Percentiles rank a stretch among this genome's conserved stretches.
Conservation (phyloP, 2,113 vertebrate genomes). For the Leuciscus idus region DNA sequence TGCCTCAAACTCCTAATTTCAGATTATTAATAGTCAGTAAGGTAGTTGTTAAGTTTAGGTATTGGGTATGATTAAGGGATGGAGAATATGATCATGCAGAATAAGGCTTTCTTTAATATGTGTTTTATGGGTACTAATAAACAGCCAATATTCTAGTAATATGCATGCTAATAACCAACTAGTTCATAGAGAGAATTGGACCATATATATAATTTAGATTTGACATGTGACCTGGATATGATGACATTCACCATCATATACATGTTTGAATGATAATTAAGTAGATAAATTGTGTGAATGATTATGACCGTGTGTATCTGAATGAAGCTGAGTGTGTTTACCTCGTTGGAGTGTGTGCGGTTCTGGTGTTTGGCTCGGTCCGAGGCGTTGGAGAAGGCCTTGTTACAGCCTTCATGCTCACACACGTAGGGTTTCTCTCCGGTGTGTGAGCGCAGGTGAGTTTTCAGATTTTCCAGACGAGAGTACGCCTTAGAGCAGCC, state of each 20-base stretch:
- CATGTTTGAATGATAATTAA: not conserved
- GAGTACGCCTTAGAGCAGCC: constrained; percentile 97
- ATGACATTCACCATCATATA: not conserved
- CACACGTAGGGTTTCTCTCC: constrained; percentile 98
- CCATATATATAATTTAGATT: not conserved
- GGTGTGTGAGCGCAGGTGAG: constrained; percentile 96
- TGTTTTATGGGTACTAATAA: too few relatives aligned
- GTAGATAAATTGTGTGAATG: not conserved
- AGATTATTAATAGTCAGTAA: too few relatives aligned
- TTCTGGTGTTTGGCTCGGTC: constrained; percentile 99
- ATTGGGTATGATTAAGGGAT: too few relatives aligned
- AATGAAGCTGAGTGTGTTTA: constrained; percentile 60
- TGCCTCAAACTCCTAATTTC: too few relatives aligned
- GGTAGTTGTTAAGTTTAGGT: too few relatives aligned
- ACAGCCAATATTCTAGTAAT: too few relatives aligned
- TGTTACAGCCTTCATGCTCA: constrained; percentile 97
- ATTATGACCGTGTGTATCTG: too few relatives aligned
- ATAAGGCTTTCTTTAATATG: too few relatives aligned
- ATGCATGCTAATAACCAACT: too few relatives aligned
- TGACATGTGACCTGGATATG: not conserved
- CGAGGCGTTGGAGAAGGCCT: constrained; percentile 96
- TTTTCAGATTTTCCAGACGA: constrained; percentile 98
- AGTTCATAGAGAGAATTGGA: too few relatives aligned
- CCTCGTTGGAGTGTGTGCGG: constrained; percentile 98
- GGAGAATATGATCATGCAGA: too few relatives aligned